Evolutionary conservation across 2,888 invertebrate genomes (phyloP).

Genomic region (Lysandra coridon): DNA sequence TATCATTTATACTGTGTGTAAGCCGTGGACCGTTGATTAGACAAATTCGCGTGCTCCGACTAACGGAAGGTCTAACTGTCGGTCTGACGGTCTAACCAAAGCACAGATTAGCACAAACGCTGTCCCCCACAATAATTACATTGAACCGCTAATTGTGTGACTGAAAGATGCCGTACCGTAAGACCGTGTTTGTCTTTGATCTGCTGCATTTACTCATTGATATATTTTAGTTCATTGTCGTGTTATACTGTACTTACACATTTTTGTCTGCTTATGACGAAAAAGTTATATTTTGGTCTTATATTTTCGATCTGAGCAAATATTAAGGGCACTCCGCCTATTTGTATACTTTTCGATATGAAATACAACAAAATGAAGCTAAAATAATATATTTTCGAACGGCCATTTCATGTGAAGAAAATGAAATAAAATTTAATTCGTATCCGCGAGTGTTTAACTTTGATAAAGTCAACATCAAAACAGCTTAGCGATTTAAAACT

Average conservation of each 20-base stretch:
- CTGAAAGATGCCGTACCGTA: neutral
- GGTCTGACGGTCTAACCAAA: slow-evolving; percentile 4
- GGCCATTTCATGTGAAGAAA: slow-evolving; percentile 29
- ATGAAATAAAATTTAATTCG: slow-evolving; percentile 32
- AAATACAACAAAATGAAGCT: slow-evolving; percentile 11
- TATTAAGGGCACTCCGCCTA: neutral
- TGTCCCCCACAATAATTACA: slow-evolving; percentile 36
- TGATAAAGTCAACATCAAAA: slow-evolving; percentile 34
- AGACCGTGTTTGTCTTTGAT: neutral
- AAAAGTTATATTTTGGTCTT: neutral
- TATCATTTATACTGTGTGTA: slow-evolving; percentile 38
- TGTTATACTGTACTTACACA: too few relatives aligned
- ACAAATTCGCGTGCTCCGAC: slow-evolving; percentile 51
- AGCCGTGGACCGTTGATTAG: slow-evolving; percentile 54
- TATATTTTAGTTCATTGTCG: too few relatives aligned
- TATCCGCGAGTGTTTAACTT: slow-evolving; percentile 33
- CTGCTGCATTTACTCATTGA: neutral
- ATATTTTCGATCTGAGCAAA: neutral
- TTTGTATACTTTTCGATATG: neutral
- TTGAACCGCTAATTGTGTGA: slow-evolving; percentile 32
- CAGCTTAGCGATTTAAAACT: slow-evolving; percentile 32
- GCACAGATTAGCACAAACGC: slow-evolving; percentile 52
- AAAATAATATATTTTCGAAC: slow-evolving; percentile 31
- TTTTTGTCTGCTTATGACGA: too few relatives aligned
- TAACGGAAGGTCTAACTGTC: slow-evolving; percentile 38